Conservation (phyloP, 2,888 invertebrate genomes). For the Coelopa pilipes region DNA sequence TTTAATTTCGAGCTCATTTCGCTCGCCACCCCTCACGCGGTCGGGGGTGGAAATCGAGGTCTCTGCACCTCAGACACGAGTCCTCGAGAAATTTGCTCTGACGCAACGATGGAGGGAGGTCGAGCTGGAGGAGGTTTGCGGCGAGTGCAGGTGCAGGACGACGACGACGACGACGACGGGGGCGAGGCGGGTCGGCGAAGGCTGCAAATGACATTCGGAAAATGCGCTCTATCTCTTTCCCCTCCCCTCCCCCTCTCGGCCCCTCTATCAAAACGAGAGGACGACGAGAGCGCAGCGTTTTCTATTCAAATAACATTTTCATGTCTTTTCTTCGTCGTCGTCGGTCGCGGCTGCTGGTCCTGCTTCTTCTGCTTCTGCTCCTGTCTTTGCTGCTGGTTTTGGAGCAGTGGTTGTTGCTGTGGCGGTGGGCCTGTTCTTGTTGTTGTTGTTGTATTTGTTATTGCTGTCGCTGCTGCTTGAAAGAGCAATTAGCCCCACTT, state of each 20-base stretch:
- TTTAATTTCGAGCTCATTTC: slow-evolving; percentile 26
- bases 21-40: neutral
- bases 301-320: slow-evolving; percentile 7
- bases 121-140: neutral
- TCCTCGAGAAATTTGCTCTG: neutral
- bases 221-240: neutral
- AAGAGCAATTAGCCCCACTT: slow-evolving; percentile 21
- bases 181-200: neutral
- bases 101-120: neutral
- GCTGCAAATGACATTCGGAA: slow-evolving; percentile 24
- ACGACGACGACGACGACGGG: neutral
- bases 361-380: neutral
- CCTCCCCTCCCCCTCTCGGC: too few relatives aligned
- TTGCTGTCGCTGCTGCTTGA: too few relatives aligned
- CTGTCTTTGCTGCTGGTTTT: neutral
- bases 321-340: neutral
- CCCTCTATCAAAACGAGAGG: slow-evolving; percentile 10
- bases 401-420: neutral
- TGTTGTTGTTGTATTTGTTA: too few relatives aligned
- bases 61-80: too few relatives aligned
- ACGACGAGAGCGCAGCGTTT: neutral
- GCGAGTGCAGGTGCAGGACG: neutral
- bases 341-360: neutral
- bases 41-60: too few relatives aligned
- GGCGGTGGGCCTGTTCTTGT: neutral